phyloP scores from a whole-genome alignment of 2,113 vertebrate genomes.

The Odobenus rosmarus region DNA sequence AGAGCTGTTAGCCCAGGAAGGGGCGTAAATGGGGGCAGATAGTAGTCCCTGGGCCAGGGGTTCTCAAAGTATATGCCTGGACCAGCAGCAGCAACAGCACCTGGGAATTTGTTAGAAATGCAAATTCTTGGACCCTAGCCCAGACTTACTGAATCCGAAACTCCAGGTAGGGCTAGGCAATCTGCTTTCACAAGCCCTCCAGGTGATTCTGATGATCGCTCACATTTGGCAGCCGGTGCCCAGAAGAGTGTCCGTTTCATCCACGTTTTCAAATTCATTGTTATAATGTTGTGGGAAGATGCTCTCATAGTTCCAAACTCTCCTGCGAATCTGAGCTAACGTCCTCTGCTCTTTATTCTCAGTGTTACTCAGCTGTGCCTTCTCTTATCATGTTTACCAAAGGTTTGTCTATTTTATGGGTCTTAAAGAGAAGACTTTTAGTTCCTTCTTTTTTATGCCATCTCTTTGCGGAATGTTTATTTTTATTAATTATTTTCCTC shows the following conservation, averaged over 20 bases:
- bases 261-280: neutral
- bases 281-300: neutral
- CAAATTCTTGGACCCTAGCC: neutral
- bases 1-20: neutral
- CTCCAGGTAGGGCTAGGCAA: neutral
- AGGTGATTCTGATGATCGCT: neutral
- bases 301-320: neutral
- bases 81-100: neutral
- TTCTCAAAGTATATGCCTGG: neutral
- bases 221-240: neutral
- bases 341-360: neutral
- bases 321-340: neutral
- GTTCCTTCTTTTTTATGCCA: neutral
- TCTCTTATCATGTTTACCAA: neutral
- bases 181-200: neutral
- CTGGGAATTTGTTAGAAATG: neutral
- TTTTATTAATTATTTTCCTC: slow-evolving; percentile 33
- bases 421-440: neutral
- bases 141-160: neutral
- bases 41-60: neutral
- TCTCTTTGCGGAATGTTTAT: slow-evolving; percentile 2
- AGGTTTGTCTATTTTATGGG: neutral
- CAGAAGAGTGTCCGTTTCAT: neutral
- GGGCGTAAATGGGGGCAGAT: neutral
- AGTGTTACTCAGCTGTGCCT: neutral